Percentiles rank a stretch among this genome's conserved stretches.
Evolutionary conservation across 2,797 vertebrate genomes (phyloP).

Genomic region (Gephyroberyx darwinii): DNA sequence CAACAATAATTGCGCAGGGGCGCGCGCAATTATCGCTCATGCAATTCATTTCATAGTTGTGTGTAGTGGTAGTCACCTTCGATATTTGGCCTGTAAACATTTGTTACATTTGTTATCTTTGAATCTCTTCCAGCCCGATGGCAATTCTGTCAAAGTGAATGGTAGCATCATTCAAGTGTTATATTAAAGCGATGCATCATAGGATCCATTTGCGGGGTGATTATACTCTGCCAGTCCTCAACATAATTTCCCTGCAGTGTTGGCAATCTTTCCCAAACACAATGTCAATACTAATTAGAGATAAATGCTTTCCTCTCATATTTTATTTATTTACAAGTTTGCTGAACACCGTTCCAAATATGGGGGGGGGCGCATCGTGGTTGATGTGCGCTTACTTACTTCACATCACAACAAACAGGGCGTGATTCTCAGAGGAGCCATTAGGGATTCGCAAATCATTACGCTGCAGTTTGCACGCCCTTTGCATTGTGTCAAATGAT

Average conservation of each 20-base stretch:
- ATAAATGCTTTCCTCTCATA: slow-evolving; percentile 47
- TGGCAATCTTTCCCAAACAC: slow-evolving; percentile 35
- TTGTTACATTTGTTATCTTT: slow-evolving; percentile 39
- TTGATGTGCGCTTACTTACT: slow-evolving; percentile 26
- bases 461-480: slow-evolving; percentile 8
- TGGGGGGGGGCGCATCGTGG: slow-evolving; percentile 3
- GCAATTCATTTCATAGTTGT: slow-evolving; percentile 12
- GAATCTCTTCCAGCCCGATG: slow-evolving; percentile 31
- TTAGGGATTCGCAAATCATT: slow-evolving; percentile 34
- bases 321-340: slow-evolving; percentile 58
- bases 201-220: slow-evolving; percentile 45
- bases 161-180: slow-evolving; percentile 37
- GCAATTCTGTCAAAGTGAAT: slow-evolving; percentile 51
- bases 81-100: slow-evolving; percentile 27
- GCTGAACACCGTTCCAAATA: slow-evolving; percentile 41
- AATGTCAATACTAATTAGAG: slow-evolving; percentile 57
- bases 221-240: slow-evolving; percentile 38
- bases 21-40: neutral
- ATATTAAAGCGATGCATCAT: slow-evolving; percentile 52
- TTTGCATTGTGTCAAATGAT: slow-evolving; percentile 39
- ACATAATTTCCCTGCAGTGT: slow-evolving; percentile 45
- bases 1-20: too few species aligned
- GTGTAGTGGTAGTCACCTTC: slow-evolving; percentile 13
- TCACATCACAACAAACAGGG: slow-evolving; percentile 27
- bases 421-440: slow-evolving; percentile 24